Base-by-base conservation (phyloP, 1,140 invertebrate genomes). In the Eueides isabella region DNA sequence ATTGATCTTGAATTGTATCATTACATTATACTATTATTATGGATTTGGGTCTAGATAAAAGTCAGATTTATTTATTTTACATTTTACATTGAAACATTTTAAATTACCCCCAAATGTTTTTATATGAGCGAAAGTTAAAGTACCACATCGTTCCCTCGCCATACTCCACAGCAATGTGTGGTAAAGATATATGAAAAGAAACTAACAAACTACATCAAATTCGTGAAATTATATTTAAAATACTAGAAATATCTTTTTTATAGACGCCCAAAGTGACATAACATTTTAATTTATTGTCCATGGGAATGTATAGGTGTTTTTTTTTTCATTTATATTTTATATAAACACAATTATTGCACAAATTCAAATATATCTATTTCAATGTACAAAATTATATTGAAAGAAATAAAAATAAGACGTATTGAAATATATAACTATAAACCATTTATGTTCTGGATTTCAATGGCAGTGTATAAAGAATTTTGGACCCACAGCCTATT, bases 281-380 rank as follows among this genome's bases (percentile, higher is more conserved):
- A 84, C 82, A 75, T 76, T 65, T 68, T 29, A 74, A 77, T 70
- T 84, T 84, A 79, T 83, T 85, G 82, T 85, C 81, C 78, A 78
- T 75, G 80, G 83, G 83, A 85, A 85, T 73, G 71, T 73, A 35
- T 30, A 71, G 61, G 12, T 33, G 14, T 30, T 26, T 61, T 55
- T 29, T 61, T 33, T 29, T 6, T 12, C 35, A 30, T 33, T 55
- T 31, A 28, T 70, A 62, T 29, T 29, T 61, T 44, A 38, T 28
- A 28, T 35, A 38, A 72, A 67, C 33, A 72, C 71, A 72, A 67
- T 38, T 33, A 67, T 61, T 67, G 71, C 71, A 72, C 64, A 33
- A 72, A 72, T 26, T 65, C 41, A 55, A 48, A 65, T 55, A 68
- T 64, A 71, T 48, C 41, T 19, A 48, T 48, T 48, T 23, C 0